phyloP scores from a whole-genome alignment of 2,888 invertebrate genomes.

The Didymodactylos carnosus region DNA sequence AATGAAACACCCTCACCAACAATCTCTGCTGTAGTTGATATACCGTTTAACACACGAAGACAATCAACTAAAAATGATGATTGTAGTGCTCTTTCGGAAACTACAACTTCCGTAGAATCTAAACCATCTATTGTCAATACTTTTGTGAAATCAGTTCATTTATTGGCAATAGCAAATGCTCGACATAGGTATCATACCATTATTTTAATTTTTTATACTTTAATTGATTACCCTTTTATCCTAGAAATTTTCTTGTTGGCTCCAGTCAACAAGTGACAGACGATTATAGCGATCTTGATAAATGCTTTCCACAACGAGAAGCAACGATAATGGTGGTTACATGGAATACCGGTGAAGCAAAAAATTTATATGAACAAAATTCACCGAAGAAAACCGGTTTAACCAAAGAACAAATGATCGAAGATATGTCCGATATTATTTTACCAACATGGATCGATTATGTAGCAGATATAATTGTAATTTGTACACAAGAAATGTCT shows the following conservation, averaged over 20 bases:
- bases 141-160: background rate
- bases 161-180: background rate
- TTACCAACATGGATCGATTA: conserved; percentile 6
- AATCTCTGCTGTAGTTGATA: too few relatives aligned
- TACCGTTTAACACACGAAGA: too few relatives aligned
- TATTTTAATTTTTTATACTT: background rate
- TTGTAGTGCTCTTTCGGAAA: too few relatives aligned
- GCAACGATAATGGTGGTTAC: conserved; percentile 4
- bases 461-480: conserved; percentile 9
- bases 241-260: background rate
- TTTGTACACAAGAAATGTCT: conserved; percentile 11
- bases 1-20: too few relatives aligned
- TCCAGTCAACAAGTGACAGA: background rate
- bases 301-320: background rate
- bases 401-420: background rate
- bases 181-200: background rate
- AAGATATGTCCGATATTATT: conserved; percentile 3
- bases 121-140: background rate
- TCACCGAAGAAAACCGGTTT: background rate
- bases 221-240: background rate
- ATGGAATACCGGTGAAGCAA: conserved; percentile 12
- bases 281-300: background rate
- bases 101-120: too few relatives aligned
- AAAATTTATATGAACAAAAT: background rate
- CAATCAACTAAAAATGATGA: too few relatives aligned